These are phyloP conservation scores for Camelus dromedarius DNA, from an alignment of 2,113 vertebrate species.

Conservation along the genomic window DNA sequence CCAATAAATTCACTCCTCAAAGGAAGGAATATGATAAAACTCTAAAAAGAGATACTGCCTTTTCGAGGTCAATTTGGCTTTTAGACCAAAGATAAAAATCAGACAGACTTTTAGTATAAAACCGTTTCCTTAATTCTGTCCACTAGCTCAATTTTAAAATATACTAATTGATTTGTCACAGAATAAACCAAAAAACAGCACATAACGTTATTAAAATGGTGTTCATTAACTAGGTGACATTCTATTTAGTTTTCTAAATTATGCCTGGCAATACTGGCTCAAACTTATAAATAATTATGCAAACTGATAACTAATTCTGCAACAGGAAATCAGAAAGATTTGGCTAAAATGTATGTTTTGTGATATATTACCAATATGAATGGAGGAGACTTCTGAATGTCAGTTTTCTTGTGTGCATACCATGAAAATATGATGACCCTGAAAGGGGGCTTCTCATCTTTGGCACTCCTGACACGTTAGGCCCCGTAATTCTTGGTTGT, in stretches of 20 bases:
- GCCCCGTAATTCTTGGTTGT: neutral
- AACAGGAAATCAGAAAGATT: constrained; percentile 27
- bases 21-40: neutral
- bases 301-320: neutral
- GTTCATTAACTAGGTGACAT: constrained; percentile 27
- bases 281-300: constrained; percentile 44
- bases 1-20: constrained; percentile 19
- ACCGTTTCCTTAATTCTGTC: neutral
- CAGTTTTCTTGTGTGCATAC: neutral
- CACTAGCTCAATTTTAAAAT: constrained; percentile 21
- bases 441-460: neutral
- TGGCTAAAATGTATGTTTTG: constrained; percentile 2
- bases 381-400: neutral
- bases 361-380: neutral
- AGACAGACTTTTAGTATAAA: neutral
- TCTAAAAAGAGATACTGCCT: neutral
- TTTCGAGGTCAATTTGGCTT: constrained; percentile 17
- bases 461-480: neutral
- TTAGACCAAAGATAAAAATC: constrained; percentile 53
- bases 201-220: neutral
- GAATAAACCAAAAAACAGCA: neutral
- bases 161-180: constrained; percentile 33
- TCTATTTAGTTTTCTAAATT: constrained; percentile 43
- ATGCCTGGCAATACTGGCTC: neutral
- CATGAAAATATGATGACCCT: neutral